Evolutionary conservation across 2,797 vertebrate genomes (phyloP), one percentile per base, ranked within the genome.

Genomic region (Eleutherodactylus coqui): DNA sequence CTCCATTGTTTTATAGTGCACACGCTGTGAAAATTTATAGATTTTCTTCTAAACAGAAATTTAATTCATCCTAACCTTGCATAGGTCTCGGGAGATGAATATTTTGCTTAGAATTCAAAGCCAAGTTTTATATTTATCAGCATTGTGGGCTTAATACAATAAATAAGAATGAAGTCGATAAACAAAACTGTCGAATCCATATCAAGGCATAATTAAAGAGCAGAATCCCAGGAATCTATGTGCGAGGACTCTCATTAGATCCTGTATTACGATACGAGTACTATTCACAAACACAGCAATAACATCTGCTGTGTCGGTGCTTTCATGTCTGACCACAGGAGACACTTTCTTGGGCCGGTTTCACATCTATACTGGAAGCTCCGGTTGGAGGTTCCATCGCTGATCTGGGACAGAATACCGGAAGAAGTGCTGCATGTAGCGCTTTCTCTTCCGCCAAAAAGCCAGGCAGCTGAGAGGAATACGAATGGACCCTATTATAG

Each of bases 1-100:
- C 55, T 79, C 60, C 55, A 79, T 60, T 79, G 29, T 76, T 76
- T 47, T n/a, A 55, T 60, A 79, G 7, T 29, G 24, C n/a, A 79
- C 36, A 41, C 17, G 29, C 69, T 72, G 69, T 43, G 69, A 43
- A 45, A 72, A 72, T 72, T 43, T 72, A 36, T 53, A 51, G 45
- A 53, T 24, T 53, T 53, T 76, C 51, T 76, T 75, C 21, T 72
- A 41, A 70, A 70, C 67, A 38, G 19, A 41, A 70, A 76, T 24
- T 21, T 76, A 53, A 34, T 76, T 76, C 29, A 76, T 51, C 53
- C 24, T 53, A 51, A 76, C 75, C 47, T 76, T 76, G 45, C 17
- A 53, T 36, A 53, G 21, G 19, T 36, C 75, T n/a, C 75, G 2
- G 41, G 75, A 38, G 75, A 58, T 55, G 75, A 19, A 55, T 36